Evolutionary conservation across 2,113 vertebrate genomes (phyloP).

Genomic region (Austrofundulus limnaeus): DNA sequence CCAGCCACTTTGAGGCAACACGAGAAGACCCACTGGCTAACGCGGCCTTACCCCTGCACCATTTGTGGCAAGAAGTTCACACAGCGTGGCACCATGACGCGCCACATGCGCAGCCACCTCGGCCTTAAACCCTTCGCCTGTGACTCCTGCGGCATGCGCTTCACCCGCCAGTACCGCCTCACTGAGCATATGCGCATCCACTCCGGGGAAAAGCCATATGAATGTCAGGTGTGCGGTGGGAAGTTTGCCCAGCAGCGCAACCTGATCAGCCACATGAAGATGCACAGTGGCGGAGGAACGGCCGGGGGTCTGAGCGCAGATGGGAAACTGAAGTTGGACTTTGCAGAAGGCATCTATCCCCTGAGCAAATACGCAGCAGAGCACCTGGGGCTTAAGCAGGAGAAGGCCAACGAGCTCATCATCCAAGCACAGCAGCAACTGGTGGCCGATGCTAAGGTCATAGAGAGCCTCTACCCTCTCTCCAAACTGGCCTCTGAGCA

Average conservation of each 20-base stretch:
- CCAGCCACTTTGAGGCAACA: conserved; percentile 96
- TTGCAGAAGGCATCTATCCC: conserved; percentile 91
- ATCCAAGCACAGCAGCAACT: conserved; percentile 90
- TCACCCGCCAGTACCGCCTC: conserved; percentile 97
- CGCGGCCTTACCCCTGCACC: conserved; percentile 95
- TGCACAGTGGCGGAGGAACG: conserved; percentile 87
- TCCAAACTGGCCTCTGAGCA: conserved; percentile 92
- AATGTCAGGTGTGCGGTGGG: conserved; percentile 98
- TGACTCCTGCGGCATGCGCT: conserved; percentile 98
- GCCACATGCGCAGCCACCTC: conserved; percentile 98
- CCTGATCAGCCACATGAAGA: conserved; percentile 99
- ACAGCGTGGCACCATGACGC: conserved; percentile 98
- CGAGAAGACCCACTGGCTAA: conserved; percentile 99
- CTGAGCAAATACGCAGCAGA: conserved; percentile 93
- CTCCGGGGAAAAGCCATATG: conserved; percentile 98
- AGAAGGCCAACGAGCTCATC: conserved; percentile 91
- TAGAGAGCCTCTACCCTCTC: conserved; percentile 94
- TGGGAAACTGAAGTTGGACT: conserved; percentile 92
- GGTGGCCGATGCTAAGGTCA: conserved; percentile 89
- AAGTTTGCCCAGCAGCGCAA: conserved; percentile 99
- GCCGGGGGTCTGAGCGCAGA: conserved; percentile 78
- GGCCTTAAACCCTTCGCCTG: conserved; percentile 98
- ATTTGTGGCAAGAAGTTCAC: conserved; percentile 99
- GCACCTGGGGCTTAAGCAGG: conserved; percentile 92
- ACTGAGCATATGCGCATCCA: conserved; percentile 99